phyloP scores from a whole-genome alignment of 2,888 invertebrate species.

The Leptinotarsa tumamoca region DNA sequence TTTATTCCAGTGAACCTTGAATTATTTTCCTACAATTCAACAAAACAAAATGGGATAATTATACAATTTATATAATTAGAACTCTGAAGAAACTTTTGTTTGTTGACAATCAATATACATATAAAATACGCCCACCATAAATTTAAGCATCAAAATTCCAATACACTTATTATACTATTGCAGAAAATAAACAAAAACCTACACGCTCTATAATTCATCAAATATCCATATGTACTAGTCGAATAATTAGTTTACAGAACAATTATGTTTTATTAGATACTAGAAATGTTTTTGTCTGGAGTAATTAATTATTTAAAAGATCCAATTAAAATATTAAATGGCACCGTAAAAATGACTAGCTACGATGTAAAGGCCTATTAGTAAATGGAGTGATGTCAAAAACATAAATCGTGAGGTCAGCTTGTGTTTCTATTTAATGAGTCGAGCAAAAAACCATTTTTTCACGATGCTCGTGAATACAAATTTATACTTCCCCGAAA shows the following conservation, averaged over 20 bases:
- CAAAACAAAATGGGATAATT: background rate
- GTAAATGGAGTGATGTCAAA: background rate
- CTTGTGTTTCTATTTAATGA: background rate
- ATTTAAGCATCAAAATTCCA: background rate
- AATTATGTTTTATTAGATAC: background rate
- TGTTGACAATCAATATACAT: conserved; percentile 24
- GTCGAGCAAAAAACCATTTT: background rate
- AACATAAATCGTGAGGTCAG: background rate
- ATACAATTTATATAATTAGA: background rate
- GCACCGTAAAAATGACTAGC: background rate
- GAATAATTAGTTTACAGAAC: background rate
- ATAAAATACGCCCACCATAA: background rate
- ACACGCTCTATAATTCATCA: background rate
- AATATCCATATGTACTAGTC: background rate
- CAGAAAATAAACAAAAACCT: background rate
- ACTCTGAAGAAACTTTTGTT: background rate
- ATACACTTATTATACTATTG: background rate
- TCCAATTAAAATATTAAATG: background rate
- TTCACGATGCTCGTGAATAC: background rate
- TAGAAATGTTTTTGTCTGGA: background rate
- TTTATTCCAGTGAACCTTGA: too few species aligned
- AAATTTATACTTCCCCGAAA: too few species aligned
- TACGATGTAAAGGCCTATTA: background rate
- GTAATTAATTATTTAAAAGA: too few species aligned
- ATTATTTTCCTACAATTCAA: background rate